Percentiles rank a stretch among this genome's conserved stretches.
phyloP scores from a whole-genome alignment of 1,140 invertebrate species.

The Aricia agestis region DNA sequence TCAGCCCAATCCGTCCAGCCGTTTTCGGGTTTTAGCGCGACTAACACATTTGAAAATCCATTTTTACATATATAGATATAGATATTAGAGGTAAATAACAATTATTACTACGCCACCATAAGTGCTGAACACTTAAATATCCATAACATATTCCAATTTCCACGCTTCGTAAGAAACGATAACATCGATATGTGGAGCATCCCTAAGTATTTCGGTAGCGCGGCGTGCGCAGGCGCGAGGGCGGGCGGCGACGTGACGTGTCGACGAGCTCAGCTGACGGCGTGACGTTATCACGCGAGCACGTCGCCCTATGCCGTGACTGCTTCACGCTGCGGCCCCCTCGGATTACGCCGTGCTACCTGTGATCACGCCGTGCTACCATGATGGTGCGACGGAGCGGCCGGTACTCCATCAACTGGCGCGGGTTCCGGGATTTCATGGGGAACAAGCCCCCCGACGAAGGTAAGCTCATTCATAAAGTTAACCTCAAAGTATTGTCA shows the following conservation, averaged over 20 bases:
- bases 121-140: no score
- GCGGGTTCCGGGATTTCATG: conserved; percentile 68
- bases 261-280: conserved; percentile 58
- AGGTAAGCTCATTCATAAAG: conserved; percentile 41
- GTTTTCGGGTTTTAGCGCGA: no score
- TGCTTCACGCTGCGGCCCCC: conserved; percentile 34
- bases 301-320: conserved; percentile 47
- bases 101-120: no score
- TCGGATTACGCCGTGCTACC: conserved; percentile 25
- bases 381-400: conserved; percentile 75
- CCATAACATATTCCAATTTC: background rate
- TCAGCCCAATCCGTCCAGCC: no score
- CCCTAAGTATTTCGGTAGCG: conserved; percentile 14
- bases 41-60: no score
- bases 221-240: conserved; percentile 54
- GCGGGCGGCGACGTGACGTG: conserved; percentile 58
- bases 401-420: conserved; percentile 71
- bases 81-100: no score
- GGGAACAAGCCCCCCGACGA: conserved; percentile 71
- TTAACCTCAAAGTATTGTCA: conserved; percentile 30
- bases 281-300: conserved; percentile 50
- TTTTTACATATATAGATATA: no score
- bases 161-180: background rate
- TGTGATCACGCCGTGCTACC: conserved; percentile 31
- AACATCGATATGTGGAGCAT: background rate